Percentiles rank a stretch among this genome's conserved stretches.
Evolutionary conservation across 2,797 vertebrate genomes (phyloP).

Genomic region (Yasuhikotakia modesta): DNA sequence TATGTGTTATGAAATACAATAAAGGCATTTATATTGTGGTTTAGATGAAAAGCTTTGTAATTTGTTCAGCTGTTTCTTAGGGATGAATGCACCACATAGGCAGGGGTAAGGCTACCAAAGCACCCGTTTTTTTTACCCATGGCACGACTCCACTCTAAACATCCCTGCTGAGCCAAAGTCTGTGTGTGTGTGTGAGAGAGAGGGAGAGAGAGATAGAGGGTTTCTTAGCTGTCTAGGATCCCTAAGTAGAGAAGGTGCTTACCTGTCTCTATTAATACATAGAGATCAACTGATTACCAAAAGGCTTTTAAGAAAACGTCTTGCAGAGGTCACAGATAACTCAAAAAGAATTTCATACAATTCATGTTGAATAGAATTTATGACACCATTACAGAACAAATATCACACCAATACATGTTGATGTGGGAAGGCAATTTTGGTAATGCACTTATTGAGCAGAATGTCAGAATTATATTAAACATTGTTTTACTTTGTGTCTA

Average conservation of each 20-base stretch:
- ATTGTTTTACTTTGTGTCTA: too few species aligned
- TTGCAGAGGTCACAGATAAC: conserved; percentile 51
- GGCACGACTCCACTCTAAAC: conserved; percentile 1
- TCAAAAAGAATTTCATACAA: too few species aligned
- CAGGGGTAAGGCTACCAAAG: too few species aligned
- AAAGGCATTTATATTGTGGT: background rate
- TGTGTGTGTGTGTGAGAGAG: conserved; percentile 64
- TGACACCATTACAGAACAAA: too few species aligned
- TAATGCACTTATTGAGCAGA: too few species aligned
- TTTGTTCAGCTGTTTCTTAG: background rate
- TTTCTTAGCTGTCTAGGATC: conserved; percentile 64
- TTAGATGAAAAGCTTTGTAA: background rate
- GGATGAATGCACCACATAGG: background rate
- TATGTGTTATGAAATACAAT: background rate
- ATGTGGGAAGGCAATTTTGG: too few species aligned
- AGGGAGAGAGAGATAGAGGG: conserved; percentile 50
- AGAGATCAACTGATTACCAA: conserved; percentile 72
- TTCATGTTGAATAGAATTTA: too few species aligned
- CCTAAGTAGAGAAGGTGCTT: conserved; percentile 73
- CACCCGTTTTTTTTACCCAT: background rate
- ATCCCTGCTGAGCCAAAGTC: conserved; percentile 26
- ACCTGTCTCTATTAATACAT: conserved; percentile 75
- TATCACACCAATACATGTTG: too few species aligned
- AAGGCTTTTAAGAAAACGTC: conserved; percentile 70
- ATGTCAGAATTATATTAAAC: too few species aligned